These are phyloP conservation scores for Hemitrygon akajei DNA, from an alignment of 2,797 vertebrate species.

Conservation along the genomic window DNA sequence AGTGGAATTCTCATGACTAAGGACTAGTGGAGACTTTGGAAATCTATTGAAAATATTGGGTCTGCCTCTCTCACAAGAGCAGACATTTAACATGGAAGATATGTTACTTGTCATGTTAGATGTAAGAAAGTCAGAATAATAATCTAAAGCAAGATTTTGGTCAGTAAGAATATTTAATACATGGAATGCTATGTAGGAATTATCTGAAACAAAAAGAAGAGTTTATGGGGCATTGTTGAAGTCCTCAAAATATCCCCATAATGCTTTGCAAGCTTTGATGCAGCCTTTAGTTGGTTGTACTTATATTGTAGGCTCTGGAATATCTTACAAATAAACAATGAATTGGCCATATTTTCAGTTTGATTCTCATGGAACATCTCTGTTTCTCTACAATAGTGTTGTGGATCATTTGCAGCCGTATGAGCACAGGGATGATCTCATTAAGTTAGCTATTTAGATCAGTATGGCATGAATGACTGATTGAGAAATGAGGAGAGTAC, in stretches of 20 bases:
- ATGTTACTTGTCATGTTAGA: not conserved
- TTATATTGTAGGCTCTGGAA: not conserved
- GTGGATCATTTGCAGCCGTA: not conserved
- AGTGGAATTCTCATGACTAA: not conserved
- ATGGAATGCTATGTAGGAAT: not conserved
- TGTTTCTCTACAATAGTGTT: not conserved
- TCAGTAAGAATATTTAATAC: not conserved
- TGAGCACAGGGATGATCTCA: not conserved
- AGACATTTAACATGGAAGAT: not conserved
- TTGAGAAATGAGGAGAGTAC: not conserved
- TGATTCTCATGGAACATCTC: not conserved
- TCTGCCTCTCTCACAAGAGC: not conserved
- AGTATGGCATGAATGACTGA: not conserved
- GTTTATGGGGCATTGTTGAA: not conserved
- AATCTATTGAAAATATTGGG: not conserved
- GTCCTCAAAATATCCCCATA: not conserved
- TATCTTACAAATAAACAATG: not conserved
- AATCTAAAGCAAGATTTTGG: not conserved
- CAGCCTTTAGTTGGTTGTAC: not conserved
- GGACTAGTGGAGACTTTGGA: not conserved
- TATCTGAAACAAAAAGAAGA: not conserved
- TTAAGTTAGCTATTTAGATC: not conserved
- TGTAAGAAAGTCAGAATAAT: not conserved
- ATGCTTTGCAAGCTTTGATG: not conserved
- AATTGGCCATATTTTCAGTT: not conserved